Evolutionary conservation across 2,113 vertebrate genomes (phyloP).

Genomic region (Paramormyrops kingsleyae): DNA sequence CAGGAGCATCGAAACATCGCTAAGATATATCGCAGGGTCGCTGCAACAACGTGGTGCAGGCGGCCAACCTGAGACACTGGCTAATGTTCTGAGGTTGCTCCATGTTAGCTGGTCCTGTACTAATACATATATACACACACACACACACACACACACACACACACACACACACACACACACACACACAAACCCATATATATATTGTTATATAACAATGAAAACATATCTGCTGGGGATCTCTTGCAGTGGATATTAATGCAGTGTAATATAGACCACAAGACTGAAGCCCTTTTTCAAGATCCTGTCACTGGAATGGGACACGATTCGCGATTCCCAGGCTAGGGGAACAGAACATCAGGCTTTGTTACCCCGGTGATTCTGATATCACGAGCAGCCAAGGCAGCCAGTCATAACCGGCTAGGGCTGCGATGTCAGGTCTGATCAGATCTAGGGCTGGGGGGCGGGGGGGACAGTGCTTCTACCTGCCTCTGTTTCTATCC

Average conservation of each 20-base stretch:
- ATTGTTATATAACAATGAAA: neutral
- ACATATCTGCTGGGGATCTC: neutral
- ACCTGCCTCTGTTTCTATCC: neutral
- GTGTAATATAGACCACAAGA: neutral
- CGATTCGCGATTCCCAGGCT: neutral
- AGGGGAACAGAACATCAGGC: neutral
- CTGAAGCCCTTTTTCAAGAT: neutral
- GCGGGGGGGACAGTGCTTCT: neutral
- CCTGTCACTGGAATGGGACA: neutral
- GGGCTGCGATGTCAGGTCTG: neutral
- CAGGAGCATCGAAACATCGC: neutral
- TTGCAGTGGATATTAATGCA: neutral
- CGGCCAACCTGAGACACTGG: neutral
- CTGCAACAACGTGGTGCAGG: neutral
- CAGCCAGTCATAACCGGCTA: neutral
- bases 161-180: neutral
- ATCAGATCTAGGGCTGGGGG: neutral
- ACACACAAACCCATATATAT: neutral
- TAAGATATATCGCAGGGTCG: neutral
- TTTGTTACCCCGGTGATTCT: neutral
- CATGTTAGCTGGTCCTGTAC: neutral
- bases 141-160: neutral
- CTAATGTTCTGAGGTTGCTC: neutral
- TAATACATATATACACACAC: neutral
- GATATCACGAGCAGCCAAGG: neutral